A percentile compares a stretch with the other conserved stretches of the same genome.
Evolutionary conservation across 2,888 invertebrate species (phyloP).

Genomic region (Adela reaumurella): DNA sequence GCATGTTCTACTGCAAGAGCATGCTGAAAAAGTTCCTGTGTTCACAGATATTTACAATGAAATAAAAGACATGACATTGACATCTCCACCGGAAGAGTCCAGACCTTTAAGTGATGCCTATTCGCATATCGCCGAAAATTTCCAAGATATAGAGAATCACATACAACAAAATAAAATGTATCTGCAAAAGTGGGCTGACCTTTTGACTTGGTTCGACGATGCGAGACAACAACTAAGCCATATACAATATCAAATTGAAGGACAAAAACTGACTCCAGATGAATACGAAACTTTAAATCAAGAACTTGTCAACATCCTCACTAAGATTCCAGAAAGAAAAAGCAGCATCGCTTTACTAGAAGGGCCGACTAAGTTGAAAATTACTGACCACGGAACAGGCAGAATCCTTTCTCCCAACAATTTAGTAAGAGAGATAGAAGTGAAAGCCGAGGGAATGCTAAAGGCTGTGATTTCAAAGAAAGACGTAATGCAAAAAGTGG

Average conservation of each 20-base stretch:
- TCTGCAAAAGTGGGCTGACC: constrained; percentile 79
- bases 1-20: constrained; percentile 79
- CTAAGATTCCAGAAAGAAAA: constrained; percentile 69
- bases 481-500: constrained; percentile 66
- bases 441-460: constrained; percentile 63
- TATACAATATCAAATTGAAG: constrained; percentile 75
- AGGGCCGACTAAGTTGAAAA: constrained; percentile 62
- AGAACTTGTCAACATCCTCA: constrained; percentile 66
- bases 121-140: constrained; percentile 70
- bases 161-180: constrained; percentile 70
- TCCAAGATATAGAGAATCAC: constrained; percentile 71
- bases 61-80: constrained; percentile 70
- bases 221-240: constrained; percentile 75
- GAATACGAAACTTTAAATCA: constrained; percentile 66
- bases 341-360: constrained; percentile 65
- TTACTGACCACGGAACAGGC: constrained; percentile 67
- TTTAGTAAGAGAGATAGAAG: constrained; percentile 69
- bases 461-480: constrained; percentile 65
- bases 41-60: constrained; percentile 79
- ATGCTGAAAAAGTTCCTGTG: constrained; percentile 75
- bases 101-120: constrained; percentile 71
- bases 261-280: constrained; percentile 66
- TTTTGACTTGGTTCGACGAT: constrained; percentile 78
- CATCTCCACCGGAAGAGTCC: constrained; percentile 71
- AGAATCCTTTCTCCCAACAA: constrained; percentile 70